phyloP scores from a whole-genome alignment of 2,113 vertebrate genomes.

The Callithrix jacchus region DNA sequence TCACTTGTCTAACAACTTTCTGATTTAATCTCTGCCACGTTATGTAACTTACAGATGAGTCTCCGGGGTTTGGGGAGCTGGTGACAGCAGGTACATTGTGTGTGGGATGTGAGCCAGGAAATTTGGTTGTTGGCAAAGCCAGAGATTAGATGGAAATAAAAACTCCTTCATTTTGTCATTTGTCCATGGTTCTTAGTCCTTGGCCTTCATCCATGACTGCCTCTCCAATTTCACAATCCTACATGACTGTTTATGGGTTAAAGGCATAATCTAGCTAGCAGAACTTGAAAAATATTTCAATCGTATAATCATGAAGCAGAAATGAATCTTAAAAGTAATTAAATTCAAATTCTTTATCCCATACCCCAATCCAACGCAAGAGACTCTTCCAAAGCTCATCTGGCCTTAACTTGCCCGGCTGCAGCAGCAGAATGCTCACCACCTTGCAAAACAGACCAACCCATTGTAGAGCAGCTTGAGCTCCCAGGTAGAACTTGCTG shows the following conservation, averaged over 20 bases:
- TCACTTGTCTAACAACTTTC: neutral
- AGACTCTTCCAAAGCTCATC: neutral
- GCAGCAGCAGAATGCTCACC: neutral
- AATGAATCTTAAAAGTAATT: neutral
- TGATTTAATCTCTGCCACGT: neutral
- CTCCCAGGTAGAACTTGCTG: neutral
- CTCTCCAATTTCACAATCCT: neutral
- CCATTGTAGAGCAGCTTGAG: neutral
- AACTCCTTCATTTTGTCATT: neutral
- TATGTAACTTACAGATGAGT: neutral
- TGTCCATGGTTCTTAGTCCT: neutral
- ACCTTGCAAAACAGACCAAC: neutral
- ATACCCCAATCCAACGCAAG: neutral
- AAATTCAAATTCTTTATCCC: neutral
- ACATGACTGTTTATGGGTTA: neutral
- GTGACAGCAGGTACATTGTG: neutral
- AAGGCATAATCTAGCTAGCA: neutral
- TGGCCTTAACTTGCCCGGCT: neutral
- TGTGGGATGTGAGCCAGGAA: neutral
- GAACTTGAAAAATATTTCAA: neutral
- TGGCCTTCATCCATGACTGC: neutral
- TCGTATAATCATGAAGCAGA: neutral
- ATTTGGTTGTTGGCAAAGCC: neutral
- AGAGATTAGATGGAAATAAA: neutral
- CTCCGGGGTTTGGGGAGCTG: neutral